These are phyloP conservation scores for Microtus montanus DNA, from an alignment of 2,113 vertebrate species.

Conservation along the genomic window DNA sequence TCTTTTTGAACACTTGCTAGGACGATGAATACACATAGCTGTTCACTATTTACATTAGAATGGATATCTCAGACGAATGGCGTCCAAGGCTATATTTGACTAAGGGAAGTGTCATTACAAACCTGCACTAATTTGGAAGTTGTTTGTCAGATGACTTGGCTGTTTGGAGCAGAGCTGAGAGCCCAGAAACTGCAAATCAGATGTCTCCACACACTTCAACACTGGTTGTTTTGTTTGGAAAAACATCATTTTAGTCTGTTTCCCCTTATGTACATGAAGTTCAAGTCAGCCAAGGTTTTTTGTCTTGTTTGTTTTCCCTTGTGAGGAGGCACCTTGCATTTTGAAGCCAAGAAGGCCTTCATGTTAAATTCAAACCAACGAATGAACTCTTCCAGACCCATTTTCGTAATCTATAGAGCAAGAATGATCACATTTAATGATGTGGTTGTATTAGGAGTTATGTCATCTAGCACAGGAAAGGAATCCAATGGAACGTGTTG, in stretches of 20 bases:
- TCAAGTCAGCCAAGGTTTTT: neutral
- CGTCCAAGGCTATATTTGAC: neutral
- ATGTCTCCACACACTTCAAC: constrained; percentile 24
- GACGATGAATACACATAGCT: neutral
- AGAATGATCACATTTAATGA: neutral
- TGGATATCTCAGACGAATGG: neutral
- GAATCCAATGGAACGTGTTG: neutral
- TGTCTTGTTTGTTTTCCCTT: neutral
- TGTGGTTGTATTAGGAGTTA: neutral
- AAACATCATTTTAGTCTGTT: constrained; percentile 34
- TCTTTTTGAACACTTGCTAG: neutral
- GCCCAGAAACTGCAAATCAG: constrained; percentile 35
- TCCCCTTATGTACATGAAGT: neutral
- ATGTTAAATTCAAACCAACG: constrained; percentile 41
- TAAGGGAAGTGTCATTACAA: neutral
- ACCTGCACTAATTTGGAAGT: neutral
- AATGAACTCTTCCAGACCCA: neutral
- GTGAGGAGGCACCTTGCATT: constrained; percentile 40
- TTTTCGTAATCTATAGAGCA: neutral
- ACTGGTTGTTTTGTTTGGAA: neutral
- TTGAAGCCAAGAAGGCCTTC: neutral
- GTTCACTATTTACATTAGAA: constrained; percentile 32
- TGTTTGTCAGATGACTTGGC: constrained; percentile 31
- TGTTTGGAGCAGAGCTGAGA: constrained; percentile 17
- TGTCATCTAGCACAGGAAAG: neutral